These are phyloP conservation scores for Liasis olivaceus DNA, from an alignment of 2,797 vertebrate species.

Conservation along the genomic window DNA sequence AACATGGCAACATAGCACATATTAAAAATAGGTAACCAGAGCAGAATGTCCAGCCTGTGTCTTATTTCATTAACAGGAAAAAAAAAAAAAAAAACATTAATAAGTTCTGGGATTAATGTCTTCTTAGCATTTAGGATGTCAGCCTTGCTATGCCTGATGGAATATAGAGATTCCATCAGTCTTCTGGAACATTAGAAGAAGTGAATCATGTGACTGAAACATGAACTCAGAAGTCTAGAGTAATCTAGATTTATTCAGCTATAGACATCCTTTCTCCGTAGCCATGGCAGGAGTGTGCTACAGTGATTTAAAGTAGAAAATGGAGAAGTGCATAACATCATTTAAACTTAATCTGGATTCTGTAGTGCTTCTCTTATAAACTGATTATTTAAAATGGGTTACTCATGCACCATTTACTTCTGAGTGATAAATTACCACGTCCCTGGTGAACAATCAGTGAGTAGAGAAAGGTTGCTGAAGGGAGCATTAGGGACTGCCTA, in stretches of 20 bases:
- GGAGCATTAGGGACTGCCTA: conserved; percentile 43
- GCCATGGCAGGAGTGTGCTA: neutral
- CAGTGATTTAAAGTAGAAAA: conserved; percentile 32
- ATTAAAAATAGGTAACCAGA: neutral
- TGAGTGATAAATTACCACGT: conserved; percentile 53
- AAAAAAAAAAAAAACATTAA: neutral
- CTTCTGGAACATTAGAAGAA: neutral
- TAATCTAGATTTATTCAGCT: conserved; percentile 22
- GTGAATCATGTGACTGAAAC: conserved; percentile 8
- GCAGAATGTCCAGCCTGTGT: neutral
- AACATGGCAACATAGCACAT: neutral
- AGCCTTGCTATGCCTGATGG: neutral
- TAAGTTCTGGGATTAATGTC: neutral
- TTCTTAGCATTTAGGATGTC: neutral
- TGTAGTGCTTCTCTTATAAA: conserved; percentile 46
- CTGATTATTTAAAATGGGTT: conserved; percentile 54
- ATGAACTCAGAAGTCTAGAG: neutral
- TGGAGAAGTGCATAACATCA: conserved; percentile 42
- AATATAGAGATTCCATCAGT: neutral
- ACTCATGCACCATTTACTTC: conserved; percentile 53
- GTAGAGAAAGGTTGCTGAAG: conserved; percentile 50
- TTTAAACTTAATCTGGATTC: conserved; percentile 51
- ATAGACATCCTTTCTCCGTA: neutral
- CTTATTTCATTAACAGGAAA: neutral
- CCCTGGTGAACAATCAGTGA: conserved; percentile 35